Conservation (phyloP, 2,113 vertebrate genomes). For the Antigone vipio region DNA sequence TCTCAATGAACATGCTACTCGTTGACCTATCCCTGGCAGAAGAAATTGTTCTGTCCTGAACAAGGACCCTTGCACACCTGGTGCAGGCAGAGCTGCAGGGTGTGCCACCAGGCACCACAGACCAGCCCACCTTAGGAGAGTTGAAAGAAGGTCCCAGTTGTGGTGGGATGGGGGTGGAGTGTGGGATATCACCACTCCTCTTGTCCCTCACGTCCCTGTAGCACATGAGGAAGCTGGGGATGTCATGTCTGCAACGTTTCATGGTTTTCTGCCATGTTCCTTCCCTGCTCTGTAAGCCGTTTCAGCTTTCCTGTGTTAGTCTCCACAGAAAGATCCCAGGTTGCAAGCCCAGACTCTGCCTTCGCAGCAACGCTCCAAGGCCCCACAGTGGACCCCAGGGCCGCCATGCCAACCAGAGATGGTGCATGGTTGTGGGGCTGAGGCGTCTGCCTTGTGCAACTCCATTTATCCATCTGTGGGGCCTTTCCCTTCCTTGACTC, state of each 20-base stretch:
- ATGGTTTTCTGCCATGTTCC: accelerated
- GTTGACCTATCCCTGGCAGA: background rate
- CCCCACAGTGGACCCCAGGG: background rate
- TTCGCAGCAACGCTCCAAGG: accelerated
- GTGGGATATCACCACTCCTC: background rate
- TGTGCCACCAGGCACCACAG: background rate
- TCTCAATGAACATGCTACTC: background rate
- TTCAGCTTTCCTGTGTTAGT: background rate
- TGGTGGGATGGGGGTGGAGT: background rate
- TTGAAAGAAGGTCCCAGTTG: background rate
- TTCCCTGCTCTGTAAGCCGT: background rate
- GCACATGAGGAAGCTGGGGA: accelerated
- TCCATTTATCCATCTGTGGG: background rate
- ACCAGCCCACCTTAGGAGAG: background rate
- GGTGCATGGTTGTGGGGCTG: background rate
- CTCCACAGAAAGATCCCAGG: background rate
- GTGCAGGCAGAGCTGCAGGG: background rate
- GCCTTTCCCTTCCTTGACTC: slow-evolving; percentile 1
- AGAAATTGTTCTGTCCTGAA: background rate
- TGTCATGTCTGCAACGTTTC: accelerated
- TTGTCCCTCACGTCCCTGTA: background rate
- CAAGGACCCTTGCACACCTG: accelerated
- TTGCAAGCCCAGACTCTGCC: background rate
- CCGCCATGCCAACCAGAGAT: background rate
- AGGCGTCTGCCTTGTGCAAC: background rate